Percentiles rank a stretch among this genome's conserved stretches.
Evolutionary conservation across 2,113 vertebrate species (phyloP).

Genomic region (Micronycteris hirsuta): DNA sequence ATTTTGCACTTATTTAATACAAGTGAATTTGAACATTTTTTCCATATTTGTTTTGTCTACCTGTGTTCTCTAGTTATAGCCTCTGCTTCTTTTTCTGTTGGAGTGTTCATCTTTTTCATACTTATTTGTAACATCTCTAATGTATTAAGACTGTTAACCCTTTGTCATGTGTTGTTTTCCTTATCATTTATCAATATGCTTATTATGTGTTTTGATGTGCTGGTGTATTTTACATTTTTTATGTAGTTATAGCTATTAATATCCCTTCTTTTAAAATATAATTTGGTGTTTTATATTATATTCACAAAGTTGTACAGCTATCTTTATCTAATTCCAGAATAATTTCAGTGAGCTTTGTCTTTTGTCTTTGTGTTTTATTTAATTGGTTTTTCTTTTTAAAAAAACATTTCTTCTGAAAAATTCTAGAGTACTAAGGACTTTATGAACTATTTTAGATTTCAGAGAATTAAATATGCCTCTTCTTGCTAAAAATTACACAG

Average conservation of each 20-base stretch:
- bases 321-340: not conserved
- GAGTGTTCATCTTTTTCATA: conserved; percentile 14
- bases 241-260: not conserved
- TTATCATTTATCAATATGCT: not conserved
- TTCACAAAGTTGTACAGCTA: not conserved
- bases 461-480: conserved; percentile 23
- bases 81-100: not conserved
- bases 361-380: not conserved
- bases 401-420: not conserved
- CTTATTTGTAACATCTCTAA: not conserved
- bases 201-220: not conserved
- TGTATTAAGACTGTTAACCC: not conserved
- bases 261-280: not conserved
- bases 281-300: not conserved
- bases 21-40: not conserved
- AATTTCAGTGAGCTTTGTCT: conserved; percentile 15
- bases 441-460: conserved; percentile 16
- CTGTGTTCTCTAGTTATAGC: not conserved
- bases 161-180: not conserved
- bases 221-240: not conserved
- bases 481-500: conserved; percentile 36
- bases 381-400: not conserved
- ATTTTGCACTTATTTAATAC: conserved; percentile 2
- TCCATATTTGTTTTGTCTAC: not conserved
- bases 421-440: conserved; percentile 23